Base-by-base conservation (phyloP, 2,113 vertebrate species). In the Odontesthes bonariensis region DNA sequence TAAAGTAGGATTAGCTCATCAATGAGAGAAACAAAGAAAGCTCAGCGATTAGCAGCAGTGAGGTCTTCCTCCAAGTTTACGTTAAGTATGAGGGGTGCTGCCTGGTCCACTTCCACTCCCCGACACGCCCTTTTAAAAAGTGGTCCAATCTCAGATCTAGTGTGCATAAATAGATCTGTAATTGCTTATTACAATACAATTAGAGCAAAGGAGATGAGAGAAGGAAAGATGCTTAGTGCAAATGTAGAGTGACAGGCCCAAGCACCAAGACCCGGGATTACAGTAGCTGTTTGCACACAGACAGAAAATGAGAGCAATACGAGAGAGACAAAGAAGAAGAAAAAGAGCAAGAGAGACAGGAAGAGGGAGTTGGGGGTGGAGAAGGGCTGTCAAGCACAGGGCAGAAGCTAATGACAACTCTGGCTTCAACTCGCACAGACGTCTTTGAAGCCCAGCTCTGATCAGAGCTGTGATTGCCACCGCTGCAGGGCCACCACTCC, bases 171-270 rank as follows among this genome's bases (percentile, higher is more conserved):
- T 92, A 90, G 83, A 94, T 78, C 80, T 75, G 83, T 94, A 93
- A 95, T 93, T 93, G 89, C 88, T 93, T 93, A 93, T 93, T 92
- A 91, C 91, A 93, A 93, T 92, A 92, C 91, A 94, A 93, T 94
- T 92, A 93, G 88, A 77, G 84, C 75, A 88, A 91, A 94, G 87
- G 83, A 87, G 89, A 92, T 89, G 88, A 92, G 89, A 66, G 87
- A 89, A 85, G 91, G 82, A 89, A 91, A 92, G 88, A 89, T 84
- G 89, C 92, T 93, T 91, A 92, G 87, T 85, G 85, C 89, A 92
- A 94, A 94, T 92, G 86, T 90, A 80, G 87, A 92, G 81, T 92
- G 94, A 91, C 92, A 91, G 91, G 91, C 86, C 86, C 81, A 76
- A 89, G 86, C 77, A 77, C 73, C 60, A 72, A 75, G 83, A 87